Conservation (phyloP, 2,888 invertebrate genomes). For the Mylabris sibirica region DNA sequence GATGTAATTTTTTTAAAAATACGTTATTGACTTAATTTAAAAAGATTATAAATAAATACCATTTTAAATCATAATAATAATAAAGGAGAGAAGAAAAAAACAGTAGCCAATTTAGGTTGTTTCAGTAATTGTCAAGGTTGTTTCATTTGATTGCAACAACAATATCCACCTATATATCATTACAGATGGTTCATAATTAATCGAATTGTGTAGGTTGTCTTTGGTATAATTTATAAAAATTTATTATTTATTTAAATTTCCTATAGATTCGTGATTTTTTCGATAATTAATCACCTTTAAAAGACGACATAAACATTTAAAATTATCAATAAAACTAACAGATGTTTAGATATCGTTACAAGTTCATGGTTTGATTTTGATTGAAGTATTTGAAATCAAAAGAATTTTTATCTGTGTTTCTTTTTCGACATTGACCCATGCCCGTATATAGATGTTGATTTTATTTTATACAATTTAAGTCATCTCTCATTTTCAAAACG, state of each 20-base stretch:
- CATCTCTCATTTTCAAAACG: background rate
- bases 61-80: slow-evolving; percentile 1
- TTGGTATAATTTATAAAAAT: background rate
- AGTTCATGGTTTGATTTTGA: slow-evolving; percentile 26
- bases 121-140: slow-evolving; percentile 11
- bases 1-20: slow-evolving; percentile 12
- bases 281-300: background rate
- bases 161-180: slow-evolving; percentile 14
- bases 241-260: slow-evolving; percentile 23
- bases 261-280: background rate
- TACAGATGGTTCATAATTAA: slow-evolving; percentile 24
- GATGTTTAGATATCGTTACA: slow-evolving; percentile 19
- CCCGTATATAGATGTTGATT: slow-evolving; percentile 48
- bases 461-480: slow-evolving; percentile 25
- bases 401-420: background rate
- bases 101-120: slow-evolving; percentile 3
- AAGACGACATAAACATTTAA: background rate
- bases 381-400: background rate
- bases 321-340: slow-evolving; percentile 15
- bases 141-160: background rate
- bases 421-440: slow-evolving; percentile 49
- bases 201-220: background rate
- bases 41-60: background rate
- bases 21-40: background rate
- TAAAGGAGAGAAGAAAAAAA: background rate